Evolutionary conservation across 2,113 vertebrate species (phyloP), one percentile per base, ranked within the genome.

Genomic region (Ailuropoda melanoleuca): DNA sequence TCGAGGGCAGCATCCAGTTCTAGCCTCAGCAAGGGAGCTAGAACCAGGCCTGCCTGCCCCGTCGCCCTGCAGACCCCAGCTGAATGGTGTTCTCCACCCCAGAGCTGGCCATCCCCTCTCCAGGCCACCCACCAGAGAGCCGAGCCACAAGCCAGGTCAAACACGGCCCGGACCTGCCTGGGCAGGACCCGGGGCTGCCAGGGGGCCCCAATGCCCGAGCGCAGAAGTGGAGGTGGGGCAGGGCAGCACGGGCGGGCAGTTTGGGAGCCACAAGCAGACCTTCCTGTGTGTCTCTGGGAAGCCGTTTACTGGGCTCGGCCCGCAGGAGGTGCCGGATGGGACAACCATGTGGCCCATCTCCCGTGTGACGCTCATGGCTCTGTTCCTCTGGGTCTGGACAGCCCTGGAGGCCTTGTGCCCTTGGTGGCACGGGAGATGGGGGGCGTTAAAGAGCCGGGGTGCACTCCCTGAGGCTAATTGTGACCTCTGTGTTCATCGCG

Each of bases 331-430:
- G 29, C 64, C 2, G 8, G 11, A 0, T 2, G 2, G 39, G 87
- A 14, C 77, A n/a, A 68, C 80, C 60, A 72, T n/a, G 31, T 91
- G 34, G 72, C 62, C 48, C 0, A 12, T 0, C 70, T 77, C 46
- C 56, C 64, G 1, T n/a, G 72, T 60, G 39, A 78, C 81, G 37
- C 92, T 90, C 80, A 75, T 68, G 82, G 46, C n/a, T 3, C 3
- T 0, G 5, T 17, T 77, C 39, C 66, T 11, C 34, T 34, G 95
- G 55, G 14, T 0, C 97, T 84, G 56, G 82, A 86, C 23, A 74
- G 74, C 92, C 14, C 84, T 66, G 70, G 82, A 97, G 96, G 84
- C 39, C 94, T 80, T 64, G 46, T 92, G 94, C 95, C 94, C 29
- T 95, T 91, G 92, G 82, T 80, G 83, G 64, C 48, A 10, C 1